phyloP scores from a whole-genome alignment of 2,888 invertebrate species.

The Drosophila nigricruria region DNA sequence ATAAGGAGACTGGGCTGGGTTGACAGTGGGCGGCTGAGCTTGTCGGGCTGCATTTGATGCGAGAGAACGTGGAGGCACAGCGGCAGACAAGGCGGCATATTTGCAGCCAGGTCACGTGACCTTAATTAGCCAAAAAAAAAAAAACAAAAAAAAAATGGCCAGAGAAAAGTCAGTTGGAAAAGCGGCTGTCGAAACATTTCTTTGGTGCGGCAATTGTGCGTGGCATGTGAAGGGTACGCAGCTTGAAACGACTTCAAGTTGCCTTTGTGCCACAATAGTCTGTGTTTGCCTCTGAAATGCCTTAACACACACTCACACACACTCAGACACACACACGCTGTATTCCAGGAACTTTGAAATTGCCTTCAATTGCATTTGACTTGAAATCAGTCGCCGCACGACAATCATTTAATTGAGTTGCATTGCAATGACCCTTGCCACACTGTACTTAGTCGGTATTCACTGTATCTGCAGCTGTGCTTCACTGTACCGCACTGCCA shows the following conservation, averaged over 20 bases:
- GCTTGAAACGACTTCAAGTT: constrained; percentile 24
- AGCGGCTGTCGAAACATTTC: constrained; percentile 30
- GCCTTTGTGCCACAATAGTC: constrained; percentile 17
- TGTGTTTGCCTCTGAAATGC: constrained; percentile 20
- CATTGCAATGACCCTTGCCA: constrained; percentile 44
- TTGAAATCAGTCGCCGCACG: constrained; percentile 56
- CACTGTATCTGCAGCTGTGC: neutral
- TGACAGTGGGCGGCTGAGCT: neutral
- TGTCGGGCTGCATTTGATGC: constrained; percentile 64
- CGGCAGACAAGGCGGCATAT: constrained; percentile 19
- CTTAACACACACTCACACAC: constrained; percentile 3
- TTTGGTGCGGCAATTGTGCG: constrained; percentile 55
- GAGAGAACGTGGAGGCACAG: constrained; percentile 37
- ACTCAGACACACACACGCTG: neutral
- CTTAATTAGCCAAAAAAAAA: constrained; percentile 67
- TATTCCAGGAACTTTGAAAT: constrained; percentile 44
- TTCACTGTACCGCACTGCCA: constrained; percentile 9
- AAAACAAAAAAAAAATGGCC: neutral
- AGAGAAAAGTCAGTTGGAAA: constrained; percentile 31
- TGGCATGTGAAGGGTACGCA: constrained; percentile 42
- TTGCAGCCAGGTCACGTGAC: constrained; percentile 68
- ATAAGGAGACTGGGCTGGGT: neutral
- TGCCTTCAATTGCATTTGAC: constrained; percentile 54
- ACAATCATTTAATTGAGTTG: constrained; percentile 68
- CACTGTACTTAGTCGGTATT: constrained; percentile 18